Evolutionary conservation across 2,797 vertebrate genomes (phyloP).

Genomic region (Coregonus suidteri): DNA sequence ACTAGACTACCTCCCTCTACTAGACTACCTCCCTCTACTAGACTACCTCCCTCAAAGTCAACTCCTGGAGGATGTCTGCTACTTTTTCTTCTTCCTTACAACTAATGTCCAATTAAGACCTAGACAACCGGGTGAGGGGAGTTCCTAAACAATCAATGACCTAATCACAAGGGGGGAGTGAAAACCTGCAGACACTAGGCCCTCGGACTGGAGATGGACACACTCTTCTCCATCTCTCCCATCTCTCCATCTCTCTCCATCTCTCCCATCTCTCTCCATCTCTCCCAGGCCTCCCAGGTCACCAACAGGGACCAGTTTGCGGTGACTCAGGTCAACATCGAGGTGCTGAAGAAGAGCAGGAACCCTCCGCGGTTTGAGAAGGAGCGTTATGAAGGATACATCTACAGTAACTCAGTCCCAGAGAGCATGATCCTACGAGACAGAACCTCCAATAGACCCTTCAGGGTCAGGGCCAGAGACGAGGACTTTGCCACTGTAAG

Average conservation of each 20-base stretch:
- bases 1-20: too few relatives aligned
- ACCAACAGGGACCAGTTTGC: conserved; percentile 83
- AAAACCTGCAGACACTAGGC: not conserved
- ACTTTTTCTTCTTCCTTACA: too few relatives aligned
- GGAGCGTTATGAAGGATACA: conserved; percentile 72
- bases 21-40: too few relatives aligned
- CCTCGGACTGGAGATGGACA: not conserved
- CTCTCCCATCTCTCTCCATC: not conserved
- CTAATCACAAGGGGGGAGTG: not conserved
- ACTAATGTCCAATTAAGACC: too few relatives aligned
- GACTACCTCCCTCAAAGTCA: too few relatives aligned
- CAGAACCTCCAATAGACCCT: conserved; percentile 68
- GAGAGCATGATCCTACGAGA: conserved; percentile 80
- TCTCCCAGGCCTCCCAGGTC: conserved; percentile 78
- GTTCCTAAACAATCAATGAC: not conserved
- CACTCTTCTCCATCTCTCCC: not conserved
- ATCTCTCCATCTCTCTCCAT: too few relatives aligned
- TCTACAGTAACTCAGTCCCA: conserved; percentile 64
- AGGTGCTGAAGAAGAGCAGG: conserved; percentile 75
- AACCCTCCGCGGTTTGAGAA: conserved; percentile 77
- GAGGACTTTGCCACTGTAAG: conserved; percentile 82
- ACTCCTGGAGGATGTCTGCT: too few relatives aligned
- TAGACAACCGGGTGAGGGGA: too few relatives aligned
- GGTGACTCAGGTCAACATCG: conserved; percentile 76
- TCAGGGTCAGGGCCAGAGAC: conserved; percentile 82